Conservation (phyloP, 37 sponge, comb jelly and placozoan species). For the Ephydatia muelleri region DNA sequence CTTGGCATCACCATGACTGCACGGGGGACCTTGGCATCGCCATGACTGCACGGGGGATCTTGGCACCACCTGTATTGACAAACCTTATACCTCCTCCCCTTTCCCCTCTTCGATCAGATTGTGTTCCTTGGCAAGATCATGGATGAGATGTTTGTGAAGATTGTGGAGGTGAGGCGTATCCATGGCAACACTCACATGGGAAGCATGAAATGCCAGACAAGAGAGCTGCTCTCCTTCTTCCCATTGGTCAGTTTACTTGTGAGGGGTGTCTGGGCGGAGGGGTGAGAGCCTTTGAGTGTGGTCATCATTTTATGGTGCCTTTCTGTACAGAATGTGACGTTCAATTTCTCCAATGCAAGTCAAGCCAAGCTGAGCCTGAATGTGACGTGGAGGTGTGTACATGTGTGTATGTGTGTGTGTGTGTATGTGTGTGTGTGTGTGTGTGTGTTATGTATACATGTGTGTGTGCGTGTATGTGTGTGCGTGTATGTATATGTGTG, state of each 20-base stretch:
- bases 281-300: too few species aligned
- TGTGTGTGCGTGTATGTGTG: constrained; percentile 8
- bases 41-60: too few species aligned
- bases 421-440: constrained; percentile 33
- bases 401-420: constrained; percentile 22
- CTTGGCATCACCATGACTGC: too few species aligned
- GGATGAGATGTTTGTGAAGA: constrained; percentile 71
- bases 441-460: constrained; percentile 6
- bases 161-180: constrained; percentile 64
- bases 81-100: neutral
- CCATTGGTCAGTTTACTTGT: constrained; percentile 44
- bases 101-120: constrained; percentile 42
- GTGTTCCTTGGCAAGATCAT: constrained; percentile 61
- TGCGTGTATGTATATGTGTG: constrained; percentile 13
- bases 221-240: constrained; percentile 73
- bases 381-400: neutral
- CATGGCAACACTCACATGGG: constrained; percentile 62
- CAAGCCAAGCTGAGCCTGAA: neutral
- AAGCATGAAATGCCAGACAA: constrained; percentile 60
- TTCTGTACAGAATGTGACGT: neutral
- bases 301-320: neutral
- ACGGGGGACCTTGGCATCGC: too few species aligned
- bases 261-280: too few species aligned
- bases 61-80: too few species aligned
- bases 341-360: too few species aligned